Conservation (phyloP, 2,113 vertebrate species). For the Triplophysa dalaica region DNA sequence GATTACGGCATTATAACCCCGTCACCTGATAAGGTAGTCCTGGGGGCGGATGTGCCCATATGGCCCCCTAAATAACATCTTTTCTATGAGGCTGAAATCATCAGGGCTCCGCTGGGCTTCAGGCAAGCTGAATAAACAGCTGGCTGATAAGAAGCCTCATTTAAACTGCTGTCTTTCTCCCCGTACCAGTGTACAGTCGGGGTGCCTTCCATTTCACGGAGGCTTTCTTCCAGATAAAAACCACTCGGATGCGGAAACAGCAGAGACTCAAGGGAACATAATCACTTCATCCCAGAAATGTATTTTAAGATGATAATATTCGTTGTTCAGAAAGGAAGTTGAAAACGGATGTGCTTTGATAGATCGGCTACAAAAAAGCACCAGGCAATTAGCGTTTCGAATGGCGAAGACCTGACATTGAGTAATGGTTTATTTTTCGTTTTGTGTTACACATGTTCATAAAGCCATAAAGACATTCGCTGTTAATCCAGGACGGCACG, state of each 20-base stretch:
- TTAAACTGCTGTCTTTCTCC: conserved; percentile 51
- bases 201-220: conserved; percentile 45
- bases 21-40: conserved; percentile 57
- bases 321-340: conserved; percentile 19
- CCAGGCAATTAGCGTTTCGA: not conserved
- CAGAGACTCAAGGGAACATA: conserved; percentile 8
- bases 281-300: conserved; percentile 49
- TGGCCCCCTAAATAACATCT: conserved; percentile 57
- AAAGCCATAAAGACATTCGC: not conserved
- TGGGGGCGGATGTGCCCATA: conserved; percentile 51
- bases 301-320: conserved; percentile 53
- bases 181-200: conserved; percentile 51
- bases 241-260: not conserved
- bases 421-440: conserved; percentile 6
- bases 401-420: not conserved
- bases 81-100: conserved; percentile 49
- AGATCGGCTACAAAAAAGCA: not conserved
- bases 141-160: conserved; percentile 41
- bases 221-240: conserved; percentile 56
- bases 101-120: conserved; percentile 38
- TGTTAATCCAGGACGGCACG: not conserved
- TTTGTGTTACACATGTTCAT: not conserved
- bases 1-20: conserved; percentile 10
- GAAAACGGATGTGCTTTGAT: conserved; percentile 29
- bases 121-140: conserved; percentile 31